A percentile compares a stretch with the other conserved stretches of the same genome.
Evolutionary conservation across 1,140 invertebrate genomes (phyloP).

Genomic region (Panonychus citri): DNA sequence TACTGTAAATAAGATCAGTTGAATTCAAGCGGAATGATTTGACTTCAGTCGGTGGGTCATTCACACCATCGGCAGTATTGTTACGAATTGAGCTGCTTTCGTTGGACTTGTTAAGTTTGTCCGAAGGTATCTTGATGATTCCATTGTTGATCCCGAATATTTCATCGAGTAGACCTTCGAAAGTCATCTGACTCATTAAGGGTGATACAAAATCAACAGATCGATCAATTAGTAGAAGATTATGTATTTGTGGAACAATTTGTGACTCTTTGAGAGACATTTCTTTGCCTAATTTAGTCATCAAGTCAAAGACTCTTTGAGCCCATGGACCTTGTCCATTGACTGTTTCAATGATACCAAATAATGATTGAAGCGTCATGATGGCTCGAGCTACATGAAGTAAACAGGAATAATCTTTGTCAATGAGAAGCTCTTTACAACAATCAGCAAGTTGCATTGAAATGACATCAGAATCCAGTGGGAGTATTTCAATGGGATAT

Average conservation of each 20-base stretch:
- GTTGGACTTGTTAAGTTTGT: conserved; percentile 40
- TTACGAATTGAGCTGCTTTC: conserved; percentile 28
- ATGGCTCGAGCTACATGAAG: conserved; percentile 70
- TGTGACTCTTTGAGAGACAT: conserved; percentile 24
- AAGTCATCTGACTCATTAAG: conserved; percentile 79
- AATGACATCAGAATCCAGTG: conserved; percentile 72
- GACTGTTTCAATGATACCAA: conserved; percentile 66
- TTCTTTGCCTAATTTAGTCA: conserved; percentile 50
- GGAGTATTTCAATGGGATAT: conserved; percentile 63
- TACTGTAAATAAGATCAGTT: conserved; percentile 61
- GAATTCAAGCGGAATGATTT: conserved; percentile 75
- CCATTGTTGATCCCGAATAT: conserved; percentile 48
- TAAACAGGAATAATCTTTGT: conserved; percentile 65
- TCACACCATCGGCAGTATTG: not conserved
- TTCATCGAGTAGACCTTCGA: conserved; percentile 89
- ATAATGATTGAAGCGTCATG: conserved; percentile 57
- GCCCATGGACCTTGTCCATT: conserved; percentile 71
- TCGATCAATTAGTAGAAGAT: conserved; percentile 64
- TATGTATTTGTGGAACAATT: conserved; percentile 47
- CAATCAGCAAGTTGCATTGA: conserved; percentile 51
- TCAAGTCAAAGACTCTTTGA: conserved; percentile 63
- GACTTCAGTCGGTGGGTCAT: conserved; percentile 32
- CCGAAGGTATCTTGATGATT: conserved; percentile 57
- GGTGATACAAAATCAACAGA: conserved; percentile 75
- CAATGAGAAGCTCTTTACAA: conserved; percentile 48